Evolutionary conservation across 1,140 invertebrate genomes (phyloP).

Genomic region (Nephotettix cincticeps): DNA sequence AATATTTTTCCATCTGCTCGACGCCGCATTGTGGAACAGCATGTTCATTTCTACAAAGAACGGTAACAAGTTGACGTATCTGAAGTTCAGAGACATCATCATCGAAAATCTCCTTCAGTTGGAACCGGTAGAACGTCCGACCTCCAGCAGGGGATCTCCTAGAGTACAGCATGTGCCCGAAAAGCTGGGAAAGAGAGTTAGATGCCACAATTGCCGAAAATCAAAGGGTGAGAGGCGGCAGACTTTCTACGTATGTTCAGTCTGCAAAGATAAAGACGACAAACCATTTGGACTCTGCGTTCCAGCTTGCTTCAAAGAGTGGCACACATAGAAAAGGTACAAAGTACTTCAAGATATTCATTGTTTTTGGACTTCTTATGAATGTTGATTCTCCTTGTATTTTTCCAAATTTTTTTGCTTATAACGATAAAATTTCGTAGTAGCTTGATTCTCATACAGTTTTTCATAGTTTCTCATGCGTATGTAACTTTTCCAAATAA

Average conservation of each 20-base stretch:
- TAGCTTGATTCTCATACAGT: too few relatives aligned
- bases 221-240: not conserved
- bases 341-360: too few relatives aligned
- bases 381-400: too few relatives aligned
- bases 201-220: not conserved
- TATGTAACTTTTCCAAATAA: too few relatives aligned
- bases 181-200: not conserved
- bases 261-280: not conserved
- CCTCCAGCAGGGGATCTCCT: not conserved
- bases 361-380: too few relatives aligned
- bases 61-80: constrained; percentile 21
- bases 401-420: too few relatives aligned
- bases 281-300: not conserved
- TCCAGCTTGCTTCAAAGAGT: not conserved
- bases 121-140: not conserved
- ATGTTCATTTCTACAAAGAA: constrained; percentile 6
- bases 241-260: not conserved
- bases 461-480: too few relatives aligned
- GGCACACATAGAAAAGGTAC: too few relatives aligned
- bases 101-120: constrained; percentile 12
- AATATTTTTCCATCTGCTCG: constrained; percentile 29
- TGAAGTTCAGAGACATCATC: constrained; percentile 19
- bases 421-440: too few relatives aligned
- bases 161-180: not conserved
- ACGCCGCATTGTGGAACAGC: constrained; percentile 25